These are phyloP conservation scores for Campoplex nolae DNA, from an alignment of 2,888 invertebrate genomes.

Conservation along the genomic window DNA sequence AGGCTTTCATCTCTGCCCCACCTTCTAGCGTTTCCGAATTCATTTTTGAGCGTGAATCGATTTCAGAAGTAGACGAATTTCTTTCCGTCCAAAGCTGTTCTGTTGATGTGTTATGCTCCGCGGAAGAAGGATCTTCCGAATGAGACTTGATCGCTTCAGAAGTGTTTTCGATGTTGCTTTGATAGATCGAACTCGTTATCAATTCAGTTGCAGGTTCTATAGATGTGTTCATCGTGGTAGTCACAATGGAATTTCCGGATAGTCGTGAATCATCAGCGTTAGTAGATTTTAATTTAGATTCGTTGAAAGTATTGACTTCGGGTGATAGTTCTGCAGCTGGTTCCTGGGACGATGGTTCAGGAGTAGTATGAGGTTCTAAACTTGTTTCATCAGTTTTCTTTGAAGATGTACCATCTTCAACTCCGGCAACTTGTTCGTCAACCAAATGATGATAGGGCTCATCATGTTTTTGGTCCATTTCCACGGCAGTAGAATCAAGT, in stretches of 20 bases:
- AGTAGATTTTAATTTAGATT: conserved; percentile 17
- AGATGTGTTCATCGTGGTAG: conserved; percentile 3
- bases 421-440: conserved; percentile 64
- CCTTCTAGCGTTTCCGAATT: conserved; percentile 58
- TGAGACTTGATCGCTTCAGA: conserved; percentile 66
- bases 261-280: background rate
- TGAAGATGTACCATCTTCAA: conserved; percentile 68
- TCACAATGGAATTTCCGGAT: background rate
- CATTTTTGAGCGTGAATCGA: conserved; percentile 30
- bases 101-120: conserved; percentile 16
- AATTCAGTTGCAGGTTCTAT: conserved; percentile 33
- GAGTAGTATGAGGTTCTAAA: conserved; percentile 73
- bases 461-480: background rate
- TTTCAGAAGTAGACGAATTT: background rate
- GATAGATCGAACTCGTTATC: background rate
- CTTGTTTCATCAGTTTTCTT: conserved; percentile 77
- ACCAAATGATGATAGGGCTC: background rate
- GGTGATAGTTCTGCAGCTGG: conserved; percentile 69
- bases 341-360: conserved; percentile 78
- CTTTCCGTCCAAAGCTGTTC: background rate
- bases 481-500: conserved; percentile 4
- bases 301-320: conserved; percentile 20
- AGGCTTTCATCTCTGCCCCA: conserved; percentile 55
- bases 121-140: conserved; percentile 35
- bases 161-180: background rate